Evolutionary conservation across 2,888 invertebrate species (phyloP).

Genomic region (Drosophila borborema): DNA sequence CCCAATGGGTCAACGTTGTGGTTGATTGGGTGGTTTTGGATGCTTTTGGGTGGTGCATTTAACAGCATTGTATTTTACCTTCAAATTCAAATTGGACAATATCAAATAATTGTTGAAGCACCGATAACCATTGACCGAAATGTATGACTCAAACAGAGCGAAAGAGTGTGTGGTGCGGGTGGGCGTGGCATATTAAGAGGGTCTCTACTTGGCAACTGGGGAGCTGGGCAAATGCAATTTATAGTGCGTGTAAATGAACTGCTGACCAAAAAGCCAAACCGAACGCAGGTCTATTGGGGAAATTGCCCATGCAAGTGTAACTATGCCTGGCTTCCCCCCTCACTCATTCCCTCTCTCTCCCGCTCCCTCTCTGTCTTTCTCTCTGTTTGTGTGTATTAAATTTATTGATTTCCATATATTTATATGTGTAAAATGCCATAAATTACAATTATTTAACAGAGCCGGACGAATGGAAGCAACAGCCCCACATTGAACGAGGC

Average conservation of each 20-base stretch:
- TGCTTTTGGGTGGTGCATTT: not conserved
- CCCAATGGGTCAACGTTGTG: not conserved
- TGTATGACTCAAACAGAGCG: slow-evolving; percentile 29
- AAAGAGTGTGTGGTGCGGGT: not conserved
- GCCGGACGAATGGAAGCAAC: slow-evolving; percentile 41
- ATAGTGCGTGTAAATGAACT: slow-evolving; percentile 68
- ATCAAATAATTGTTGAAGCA: slow-evolving; percentile 73
- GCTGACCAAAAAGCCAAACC: slow-evolving; percentile 65
- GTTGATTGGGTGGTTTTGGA: too few species aligned
- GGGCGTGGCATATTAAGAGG: not conserved
- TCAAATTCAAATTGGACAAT: slow-evolving; percentile 51
- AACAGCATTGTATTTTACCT: slow-evolving; percentile 32
- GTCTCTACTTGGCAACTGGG: slow-evolving; percentile 3
- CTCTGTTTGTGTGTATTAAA: slow-evolving; percentile 42
- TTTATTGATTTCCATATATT: slow-evolving; percentile 79
- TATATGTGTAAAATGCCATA: slow-evolving; percentile 80
- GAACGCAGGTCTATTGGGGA: slow-evolving; percentile 55
- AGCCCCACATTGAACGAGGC: slow-evolving; percentile 10
- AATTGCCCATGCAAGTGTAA: slow-evolving; percentile 37
- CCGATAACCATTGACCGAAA: slow-evolving; percentile 59
- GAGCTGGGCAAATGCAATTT: slow-evolving; percentile 58
- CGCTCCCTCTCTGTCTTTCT: not conserved
- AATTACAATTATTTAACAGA: slow-evolving; percentile 79
- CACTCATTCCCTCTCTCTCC: not conserved
- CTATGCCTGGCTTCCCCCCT: not conserved